Evolutionary conservation across 1,140 invertebrate species (phyloP), one percentile per base, ranked within the genome.

Genomic region (Zaprionus taronus): DNA sequence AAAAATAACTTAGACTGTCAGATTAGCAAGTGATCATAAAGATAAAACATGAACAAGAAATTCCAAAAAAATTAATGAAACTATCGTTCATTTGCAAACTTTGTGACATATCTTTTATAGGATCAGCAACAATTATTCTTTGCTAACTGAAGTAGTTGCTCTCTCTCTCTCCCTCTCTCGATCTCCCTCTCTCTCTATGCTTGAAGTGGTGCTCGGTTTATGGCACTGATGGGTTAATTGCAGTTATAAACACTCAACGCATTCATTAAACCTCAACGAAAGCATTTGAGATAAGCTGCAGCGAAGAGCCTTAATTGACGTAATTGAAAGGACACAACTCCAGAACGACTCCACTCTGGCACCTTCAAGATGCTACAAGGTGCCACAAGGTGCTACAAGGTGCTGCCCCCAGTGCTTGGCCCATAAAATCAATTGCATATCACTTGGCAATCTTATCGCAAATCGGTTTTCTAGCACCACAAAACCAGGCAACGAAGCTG

Each of bases 401-500:
- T 6, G 6, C 15, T 44, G 41, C 38, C 14, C 14, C 38, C 38
- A 14, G 15, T 1, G 15, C 15, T 15, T 17, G 31, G 57, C 34
- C 26, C 51, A 64, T 72, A 66, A 83, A 78, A 78, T 73, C 78
- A 81, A 83, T 89, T 75, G 74, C 31, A 65, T 84, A 77, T 81
- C 71, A 60, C 56, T 84, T 64, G 78, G 57, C 71, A 79, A 90
- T 84, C 78, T 84, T 89, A 90, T 81, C 85, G 73, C 36, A 68
- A 53, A 58, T 70, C 64, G 76, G 24, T 58, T 62, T 62, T 66
- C 73, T 65, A 66, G 62, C 58, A 70, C 58, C 58, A 47, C 56
- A 69, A 67, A 53, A 41, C 15, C 44, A 55, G 41, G 38, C 44
- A 47, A 17, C 41, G n/a, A n/a, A 17, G n/a, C 44, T 24, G 55